phyloP scores from a whole-genome alignment of 1,140 invertebrate species.

The Monochamus saltuarius region DNA sequence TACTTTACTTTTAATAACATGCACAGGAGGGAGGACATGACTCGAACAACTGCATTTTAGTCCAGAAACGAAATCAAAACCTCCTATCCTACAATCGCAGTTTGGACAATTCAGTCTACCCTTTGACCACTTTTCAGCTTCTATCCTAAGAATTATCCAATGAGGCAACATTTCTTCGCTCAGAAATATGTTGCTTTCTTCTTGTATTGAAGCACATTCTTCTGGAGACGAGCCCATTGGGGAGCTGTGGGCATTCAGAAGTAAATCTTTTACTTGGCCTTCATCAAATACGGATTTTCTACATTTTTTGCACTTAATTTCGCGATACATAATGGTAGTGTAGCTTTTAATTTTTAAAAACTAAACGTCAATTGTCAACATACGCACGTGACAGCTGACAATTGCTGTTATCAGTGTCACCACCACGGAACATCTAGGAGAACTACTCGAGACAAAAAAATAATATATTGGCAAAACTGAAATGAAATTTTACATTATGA shows the following conservation, averaged over 20 bases:
- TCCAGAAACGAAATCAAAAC: constrained; percentile 56
- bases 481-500: too few species aligned
- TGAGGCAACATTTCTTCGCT: constrained; percentile 34
- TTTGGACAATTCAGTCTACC: constrained; percentile 55
- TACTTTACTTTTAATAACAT: constrained; percentile 51
- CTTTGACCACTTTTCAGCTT: constrained; percentile 50
- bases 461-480: too few species aligned
- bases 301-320: constrained; percentile 38
- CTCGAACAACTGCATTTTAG: constrained; percentile 51
- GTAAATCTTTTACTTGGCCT: constrained; percentile 9
- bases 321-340: constrained; percentile 23
- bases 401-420: too few species aligned
- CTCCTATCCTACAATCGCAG: constrained; percentile 53
- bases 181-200: constrained; percentile 29
- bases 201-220: constrained; percentile 7
- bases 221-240: not conserved
- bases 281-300: constrained; percentile 22
- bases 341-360: not conserved
- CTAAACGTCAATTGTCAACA: too few species aligned
- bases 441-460: too few species aligned
- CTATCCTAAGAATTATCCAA: constrained; percentile 35
- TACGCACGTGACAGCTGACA: too few species aligned
- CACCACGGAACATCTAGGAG: too few species aligned
- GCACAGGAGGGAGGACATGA: constrained; percentile 50
- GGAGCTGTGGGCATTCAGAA: constrained; percentile 32